Evolutionary conservation across 1,140 invertebrate species (phyloP), one percentile per base, ranked within the genome.

Genomic region (Drosophila prosaltans): DNA sequence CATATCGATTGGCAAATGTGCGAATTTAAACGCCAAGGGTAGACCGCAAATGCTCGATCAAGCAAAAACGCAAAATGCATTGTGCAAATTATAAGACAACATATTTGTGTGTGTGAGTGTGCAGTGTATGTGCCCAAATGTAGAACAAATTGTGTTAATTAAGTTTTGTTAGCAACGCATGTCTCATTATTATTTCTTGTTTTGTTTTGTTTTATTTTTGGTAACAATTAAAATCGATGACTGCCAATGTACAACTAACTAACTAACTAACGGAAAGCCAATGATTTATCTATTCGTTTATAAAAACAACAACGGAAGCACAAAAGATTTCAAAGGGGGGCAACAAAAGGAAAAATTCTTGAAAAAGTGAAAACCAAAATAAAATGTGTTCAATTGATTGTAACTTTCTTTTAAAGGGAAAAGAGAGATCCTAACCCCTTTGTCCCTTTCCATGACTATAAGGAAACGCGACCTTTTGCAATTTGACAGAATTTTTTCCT

Each of bases 131-230:
- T 70, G 82, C 54, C 76, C 67, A 77, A 79, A 89, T 51, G 77
- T 80, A 88, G 80, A 86, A 43, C 73, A 60, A 76, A 86, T 76
- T 83, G 84, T 86, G 73, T 86, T 86, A 86, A 89, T 86, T 86
- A 77, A 54, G 58, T 74, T 76, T 67, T 54, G 66, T 69, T 71
- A 57, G 66, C 51, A 81, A 81, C 70, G 74, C 70, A 73, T 70
- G 9, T 43, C 45, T 51, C 45, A 51, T 51, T 51, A 51, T 51
- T 51, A 51, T 51, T 51, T 51, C 45, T 51, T 80, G 59, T 68
- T 55, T 43, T 80, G 59, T 68, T 55, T 43, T 24, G 8, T 58
- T 30, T 55, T 69, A 45, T 6, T 65, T 78, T 65, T 70, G 68
- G 39, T 57, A 67, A 58, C 74, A 73, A 63, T 78, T 78, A 72